Conservation (phyloP, 1,140 invertebrate genomes). For the Andricus grossulariae region DNA sequence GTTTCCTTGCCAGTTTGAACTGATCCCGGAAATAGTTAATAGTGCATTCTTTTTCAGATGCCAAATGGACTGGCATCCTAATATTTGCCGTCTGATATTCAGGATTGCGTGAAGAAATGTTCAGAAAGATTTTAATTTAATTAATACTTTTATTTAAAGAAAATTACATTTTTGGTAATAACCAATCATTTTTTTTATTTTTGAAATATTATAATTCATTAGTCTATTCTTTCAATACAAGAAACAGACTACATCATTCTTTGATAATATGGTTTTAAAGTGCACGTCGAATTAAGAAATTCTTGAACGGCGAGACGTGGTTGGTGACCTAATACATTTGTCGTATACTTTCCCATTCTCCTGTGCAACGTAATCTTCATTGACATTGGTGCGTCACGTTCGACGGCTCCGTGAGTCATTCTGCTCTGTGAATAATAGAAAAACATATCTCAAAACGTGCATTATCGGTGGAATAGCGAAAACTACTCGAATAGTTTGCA, state of each 20-base stretch:
- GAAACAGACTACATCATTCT: slow-evolving; percentile 1
- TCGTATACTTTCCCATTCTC: slow-evolving; percentile 23
- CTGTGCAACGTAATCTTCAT: slow-evolving; percentile 7
- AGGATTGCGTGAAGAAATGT: no score
- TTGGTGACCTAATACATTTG: slow-evolving; percentile 20
- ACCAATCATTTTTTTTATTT: not conserved
- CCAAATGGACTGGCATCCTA: slow-evolving; percentile 43
- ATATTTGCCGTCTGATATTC: no score
- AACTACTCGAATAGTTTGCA: slow-evolving; percentile 1
- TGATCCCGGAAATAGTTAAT: slow-evolving; percentile 43
- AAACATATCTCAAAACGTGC: slow-evolving; percentile 15
- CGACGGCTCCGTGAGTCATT: not conserved
- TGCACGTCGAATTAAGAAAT: slow-evolving; percentile 11
- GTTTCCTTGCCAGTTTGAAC: slow-evolving; percentile 50
- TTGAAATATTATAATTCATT: not conserved
- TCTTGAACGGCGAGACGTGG: slow-evolving; percentile 1
- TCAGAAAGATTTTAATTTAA: no score
- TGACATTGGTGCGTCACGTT: slow-evolving; percentile 26
- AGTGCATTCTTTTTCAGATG: slow-evolving; percentile 47
- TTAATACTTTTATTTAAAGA: no score
- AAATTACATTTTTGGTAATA: no score
- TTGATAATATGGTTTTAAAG: slow-evolving; percentile 9
- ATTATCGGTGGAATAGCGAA: slow-evolving; percentile 4
- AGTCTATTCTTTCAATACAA: not conserved
- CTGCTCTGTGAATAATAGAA: slow-evolving; percentile 28